Base-by-base conservation (phyloP, 2,888 invertebrate genomes). In the Ditula angustiorana region DNA sequence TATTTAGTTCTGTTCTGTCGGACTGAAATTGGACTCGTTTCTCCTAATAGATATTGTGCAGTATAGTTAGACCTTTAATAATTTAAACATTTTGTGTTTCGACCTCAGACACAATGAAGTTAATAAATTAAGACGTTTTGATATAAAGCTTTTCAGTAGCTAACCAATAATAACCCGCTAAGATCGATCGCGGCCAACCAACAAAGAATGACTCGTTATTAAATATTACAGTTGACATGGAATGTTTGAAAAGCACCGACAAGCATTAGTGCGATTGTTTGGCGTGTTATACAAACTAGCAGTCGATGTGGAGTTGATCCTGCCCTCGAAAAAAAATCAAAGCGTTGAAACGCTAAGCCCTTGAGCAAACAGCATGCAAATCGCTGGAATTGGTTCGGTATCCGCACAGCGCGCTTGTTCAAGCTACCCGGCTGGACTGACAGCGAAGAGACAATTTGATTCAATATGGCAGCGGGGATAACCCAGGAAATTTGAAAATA, bases 401-500 rank as follows among this genome's bases (percentile, higher is more conserved):
- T 53, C 47, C 44, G 46, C 37, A 13, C 49, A 49, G 41, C 19
- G 58, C 30, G 64, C 21, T 46, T 55, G 46, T 52, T 55, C 62
- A 35, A 60, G 52, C 56, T 56, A 56, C 52, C 60, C 50, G 28
- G n/a, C 46, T 44, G 57, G 50, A 66, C 41, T 33, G 56, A 60
- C 56, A 50, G 50, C 30, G 50, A 63, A 57, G 57, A 52, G 63
- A 52, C 63, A 63, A 57, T 58, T 63, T 24, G 30, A 52, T 52
- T 41, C 50, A 58, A 58, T 52, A 50, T 44, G 24, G 19, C 50
- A n/a, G 41, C 19, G 3, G 23, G 24, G 41, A 30, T 37, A 62
- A 30, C 37, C 49, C 16, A 13, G 30, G 30, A 33, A 50, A 21
- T 50, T 30, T 30, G 10, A 19, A 59, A 52, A 13, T 13, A 30